Conservation (phyloP, 2,888 invertebrate species). For the Lysandra bellargus region DNA sequence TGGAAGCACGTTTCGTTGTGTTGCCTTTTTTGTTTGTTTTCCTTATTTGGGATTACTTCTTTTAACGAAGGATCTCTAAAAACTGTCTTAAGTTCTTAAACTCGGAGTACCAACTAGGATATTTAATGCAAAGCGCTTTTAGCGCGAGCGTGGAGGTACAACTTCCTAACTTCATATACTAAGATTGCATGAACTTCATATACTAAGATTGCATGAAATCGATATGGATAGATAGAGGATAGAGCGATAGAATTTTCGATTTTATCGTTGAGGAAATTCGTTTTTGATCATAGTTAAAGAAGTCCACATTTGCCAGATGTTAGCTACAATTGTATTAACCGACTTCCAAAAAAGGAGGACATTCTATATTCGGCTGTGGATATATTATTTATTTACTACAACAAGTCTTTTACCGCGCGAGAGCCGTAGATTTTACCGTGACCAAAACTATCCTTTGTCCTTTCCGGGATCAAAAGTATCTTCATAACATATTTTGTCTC, state of each 20-base stretch:
- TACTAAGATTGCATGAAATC: background rate
- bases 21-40: background rate
- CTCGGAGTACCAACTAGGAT: conserved; percentile 14
- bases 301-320: background rate
- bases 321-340: too few relatives aligned
- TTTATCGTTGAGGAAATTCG: background rate
- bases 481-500: too few relatives aligned
- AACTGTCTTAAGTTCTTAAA: conserved; percentile 10
- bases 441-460: too few relatives aligned
- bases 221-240: background rate
- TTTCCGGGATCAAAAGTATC: too few relatives aligned
- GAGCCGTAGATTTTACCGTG: too few relatives aligned
- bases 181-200: conserved; percentile 15
- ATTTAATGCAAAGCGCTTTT: conserved; percentile 23
- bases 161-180: conserved; percentile 7
- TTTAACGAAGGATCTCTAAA: background rate
- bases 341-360: too few relatives aligned
- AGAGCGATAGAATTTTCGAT: background rate
- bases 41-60: background rate
- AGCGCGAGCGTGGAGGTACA: conserved; percentile 1
- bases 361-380: too few relatives aligned
- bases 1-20: background rate
- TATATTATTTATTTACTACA: too few relatives aligned
- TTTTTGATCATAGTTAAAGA: background rate
- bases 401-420: too few relatives aligned